A percentile compares a stretch with the other conserved stretches of the same genome.
phyloP scores from a whole-genome alignment of 2,888 invertebrate species.

The Allophyes oxyacanthae region DNA sequence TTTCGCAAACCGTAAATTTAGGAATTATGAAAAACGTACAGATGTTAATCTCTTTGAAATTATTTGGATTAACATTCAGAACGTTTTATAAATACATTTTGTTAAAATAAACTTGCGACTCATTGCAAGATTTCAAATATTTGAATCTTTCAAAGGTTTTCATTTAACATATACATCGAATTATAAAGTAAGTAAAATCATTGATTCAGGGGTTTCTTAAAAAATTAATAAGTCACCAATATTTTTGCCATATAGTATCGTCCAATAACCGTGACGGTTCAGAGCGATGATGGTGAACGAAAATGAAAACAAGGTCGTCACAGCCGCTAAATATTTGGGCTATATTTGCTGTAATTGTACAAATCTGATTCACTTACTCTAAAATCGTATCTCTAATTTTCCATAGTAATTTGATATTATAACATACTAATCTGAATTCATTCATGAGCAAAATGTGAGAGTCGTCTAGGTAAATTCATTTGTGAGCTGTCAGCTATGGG shows the following conservation, averaged over 20 bases:
- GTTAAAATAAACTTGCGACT: constrained; percentile 16
- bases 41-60: constrained; percentile 55
- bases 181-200: too few relatives aligned
- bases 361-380: constrained; percentile 55
- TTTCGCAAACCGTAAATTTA: constrained; percentile 50
- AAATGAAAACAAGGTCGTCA: constrained; percentile 87
- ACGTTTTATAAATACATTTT: constrained; percentile 27
- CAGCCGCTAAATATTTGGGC: constrained; percentile 80
- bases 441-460: constrained; percentile 36
- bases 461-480: constrained; percentile 21
- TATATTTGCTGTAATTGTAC: constrained; percentile 66
- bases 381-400: constrained; percentile 29
- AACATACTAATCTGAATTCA: constrained; percentile 25
- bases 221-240: not conserved
- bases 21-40: constrained; percentile 60
- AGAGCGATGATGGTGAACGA: constrained; percentile 71
- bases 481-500: constrained; percentile 10
- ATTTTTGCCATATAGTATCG: constrained; percentile 18
- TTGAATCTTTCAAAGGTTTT: constrained; percentile 6
- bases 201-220: too few relatives aligned
- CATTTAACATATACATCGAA: too few relatives aligned
- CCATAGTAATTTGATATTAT: constrained; percentile 14
- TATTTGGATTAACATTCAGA: constrained; percentile 59
- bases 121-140: constrained; percentile 13
- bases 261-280: constrained; percentile 65